These are phyloP conservation scores for Lepus americanus DNA, from an alignment of 2,113 vertebrate genomes.

Conservation along the genomic window DNA sequence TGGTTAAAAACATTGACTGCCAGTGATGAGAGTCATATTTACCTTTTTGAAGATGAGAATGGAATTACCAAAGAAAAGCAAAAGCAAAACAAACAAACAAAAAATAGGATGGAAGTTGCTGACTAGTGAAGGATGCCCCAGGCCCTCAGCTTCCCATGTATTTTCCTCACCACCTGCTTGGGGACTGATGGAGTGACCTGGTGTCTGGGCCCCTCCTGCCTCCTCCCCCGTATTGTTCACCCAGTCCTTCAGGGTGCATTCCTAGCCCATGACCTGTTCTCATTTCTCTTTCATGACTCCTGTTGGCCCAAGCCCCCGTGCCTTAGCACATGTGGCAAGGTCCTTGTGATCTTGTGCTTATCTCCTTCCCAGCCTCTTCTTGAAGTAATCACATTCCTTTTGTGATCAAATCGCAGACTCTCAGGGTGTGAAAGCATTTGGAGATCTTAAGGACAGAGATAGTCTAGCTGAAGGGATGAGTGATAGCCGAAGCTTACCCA, in stretches of 20 bases:
- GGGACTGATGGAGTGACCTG: not conserved
- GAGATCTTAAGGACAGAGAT: not conserved
- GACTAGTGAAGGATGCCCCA: not conserved
- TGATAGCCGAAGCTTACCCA: not conserved
- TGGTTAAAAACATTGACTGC: not conserved
- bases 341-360: not conserved
- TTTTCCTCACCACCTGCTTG: not conserved
- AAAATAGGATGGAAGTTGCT: not conserved
- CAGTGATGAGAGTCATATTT: not conserved
- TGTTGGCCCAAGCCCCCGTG: not conserved
- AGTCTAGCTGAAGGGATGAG: not conserved
- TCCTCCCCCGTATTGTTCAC: not conserved
- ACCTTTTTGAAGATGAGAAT: constrained; percentile 30
- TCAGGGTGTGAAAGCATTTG: constrained; percentile 17
- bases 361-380: not conserved
- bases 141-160: not conserved
- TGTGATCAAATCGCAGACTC: not conserved
- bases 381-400: not conserved
- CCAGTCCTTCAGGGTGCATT: not conserved
- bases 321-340: not conserved
- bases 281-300: not conserved
- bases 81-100: not conserved
- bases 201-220: not conserved
- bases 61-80: not conserved
- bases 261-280: not conserved